Conservation (phyloP, 37 sponge, comb jelly and placozoan species). For the Chondrosia reniformis region DNA sequence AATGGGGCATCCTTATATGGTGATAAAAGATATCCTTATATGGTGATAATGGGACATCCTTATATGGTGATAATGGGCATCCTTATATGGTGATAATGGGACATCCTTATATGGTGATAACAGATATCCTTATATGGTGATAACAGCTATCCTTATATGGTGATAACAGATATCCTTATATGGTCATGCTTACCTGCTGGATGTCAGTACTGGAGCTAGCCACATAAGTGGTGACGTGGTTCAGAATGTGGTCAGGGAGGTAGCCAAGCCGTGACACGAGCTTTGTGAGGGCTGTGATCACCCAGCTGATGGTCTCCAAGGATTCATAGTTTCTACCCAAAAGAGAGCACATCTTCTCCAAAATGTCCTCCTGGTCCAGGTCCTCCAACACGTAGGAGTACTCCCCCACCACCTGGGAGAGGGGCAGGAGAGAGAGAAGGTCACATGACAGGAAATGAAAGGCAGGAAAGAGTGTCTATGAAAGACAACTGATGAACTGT, state of each 20-base stretch:
- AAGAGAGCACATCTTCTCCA: conserved; percentile 50
- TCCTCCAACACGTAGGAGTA: conserved; percentile 60
- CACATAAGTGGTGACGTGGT: conserved; percentile 34
- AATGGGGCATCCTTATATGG: no score
- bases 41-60: no score
- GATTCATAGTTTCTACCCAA: conserved; percentile 38
- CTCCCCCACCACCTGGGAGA: conserved; percentile 64
- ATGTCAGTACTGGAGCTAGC: conserved; percentile 50
- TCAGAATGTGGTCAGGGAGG: conserved; percentile 45
- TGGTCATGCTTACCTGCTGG: conserved; percentile 53
- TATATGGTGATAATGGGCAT: no score
- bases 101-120: no score
- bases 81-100: no score
- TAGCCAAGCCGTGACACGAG: conserved; percentile 56
- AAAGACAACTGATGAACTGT: no score
- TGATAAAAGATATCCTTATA: no score
- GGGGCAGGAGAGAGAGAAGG: neutral
- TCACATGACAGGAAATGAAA: neutral
- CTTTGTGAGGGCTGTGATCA: conserved; percentile 53
- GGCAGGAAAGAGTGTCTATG: neutral
- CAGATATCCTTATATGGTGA: no score
- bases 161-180: no score
- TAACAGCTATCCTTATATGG: no score
- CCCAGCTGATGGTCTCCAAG: conserved; percentile 49
- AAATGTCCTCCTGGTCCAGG: conserved; percentile 40